phyloP scores from a whole-genome alignment of 1,140 invertebrate genomes.

The Meloidogyne chitwoodi region DNA sequence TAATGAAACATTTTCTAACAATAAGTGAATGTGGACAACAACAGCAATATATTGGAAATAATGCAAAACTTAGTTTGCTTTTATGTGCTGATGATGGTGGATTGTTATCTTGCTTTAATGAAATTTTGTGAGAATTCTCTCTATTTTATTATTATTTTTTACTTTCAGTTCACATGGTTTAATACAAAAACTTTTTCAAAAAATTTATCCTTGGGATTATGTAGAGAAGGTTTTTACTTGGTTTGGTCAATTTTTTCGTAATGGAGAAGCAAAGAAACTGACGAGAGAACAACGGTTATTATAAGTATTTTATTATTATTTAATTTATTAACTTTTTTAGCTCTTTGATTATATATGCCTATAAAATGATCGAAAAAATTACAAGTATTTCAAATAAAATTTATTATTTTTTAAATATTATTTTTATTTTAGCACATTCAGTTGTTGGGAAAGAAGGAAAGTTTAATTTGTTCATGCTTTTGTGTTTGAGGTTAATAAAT shows the following conservation, averaged over 20 bases:
- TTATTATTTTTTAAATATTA: background rate
- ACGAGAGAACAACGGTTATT: conserved; percentile 48
- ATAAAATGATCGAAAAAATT: conserved; percentile 68
- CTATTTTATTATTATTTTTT: background rate
- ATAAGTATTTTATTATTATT: background rate
- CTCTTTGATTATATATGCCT: conserved; percentile 62
- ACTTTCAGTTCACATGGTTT: conserved; percentile 3
- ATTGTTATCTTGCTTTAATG: conserved; percentile 81
- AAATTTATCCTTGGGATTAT: conserved; percentile 96
- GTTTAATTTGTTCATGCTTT: conserved; percentile 90
- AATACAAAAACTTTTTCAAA: conserved; percentile 74
- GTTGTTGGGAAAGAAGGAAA: conserved; percentile 93
- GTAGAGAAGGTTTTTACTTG: conserved; percentile 65
- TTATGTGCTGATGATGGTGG: conserved; percentile 84
- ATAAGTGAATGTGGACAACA: conserved; percentile 19
- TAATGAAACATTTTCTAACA: conserved; percentile 92
- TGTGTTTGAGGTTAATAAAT: conserved; percentile 73
- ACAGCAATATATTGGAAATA: conserved; percentile 12
- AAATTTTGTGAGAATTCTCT: conserved; percentile 6
- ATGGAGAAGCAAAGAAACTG: conserved; percentile 44
- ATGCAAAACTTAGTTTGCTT: conserved; percentile 74
- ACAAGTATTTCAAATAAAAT: conserved; percentile 61
- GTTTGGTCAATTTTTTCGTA: conserved; percentile 51
- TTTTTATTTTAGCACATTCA: conserved; percentile 66
- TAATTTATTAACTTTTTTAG: background rate